A percentile compares a stretch with the other conserved stretches of the same genome.
phyloP scores from a whole-genome alignment of 2,113 vertebrate genomes.

The Leucosticte australis region DNA sequence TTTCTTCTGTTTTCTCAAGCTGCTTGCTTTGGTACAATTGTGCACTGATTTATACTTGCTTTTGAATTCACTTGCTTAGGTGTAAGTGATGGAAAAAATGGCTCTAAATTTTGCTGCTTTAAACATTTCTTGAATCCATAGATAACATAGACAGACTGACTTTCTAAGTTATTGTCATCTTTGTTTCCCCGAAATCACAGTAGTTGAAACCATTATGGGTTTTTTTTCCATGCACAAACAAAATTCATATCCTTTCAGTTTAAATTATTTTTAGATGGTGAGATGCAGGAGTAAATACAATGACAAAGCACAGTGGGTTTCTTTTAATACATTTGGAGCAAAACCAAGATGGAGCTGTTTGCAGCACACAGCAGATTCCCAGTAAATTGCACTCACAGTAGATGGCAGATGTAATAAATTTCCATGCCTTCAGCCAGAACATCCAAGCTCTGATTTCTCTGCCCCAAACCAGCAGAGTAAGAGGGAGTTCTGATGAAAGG shows the following conservation, averaged over 20 bases:
- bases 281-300: conserved; percentile 5
- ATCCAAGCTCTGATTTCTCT: neutral
- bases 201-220: neutral
- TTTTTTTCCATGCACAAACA: neutral
- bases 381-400: conserved; percentile 41
- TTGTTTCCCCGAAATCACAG: neutral
- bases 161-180: conserved; percentile 33
- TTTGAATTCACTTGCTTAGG: conserved; percentile 1
- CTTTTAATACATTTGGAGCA: conserved; percentile 27
- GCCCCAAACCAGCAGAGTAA: neutral
- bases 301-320: conserved; percentile 52
- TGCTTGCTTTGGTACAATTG: neutral
- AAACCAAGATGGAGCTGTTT: conserved; percentile 53
- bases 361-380: conserved; percentile 19
- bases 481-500: neutral
- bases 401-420: conserved; percentile 42
- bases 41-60: conserved; percentile 14
- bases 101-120: conserved; percentile 24
- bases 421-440: conserved; percentile 7
- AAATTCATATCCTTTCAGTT: conserved; percentile 46
- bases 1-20: neutral
- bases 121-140: neutral
- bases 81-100: neutral
- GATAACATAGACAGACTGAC: conserved; percentile 3
- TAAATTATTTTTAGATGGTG: conserved; percentile 37